A percentile compares a stretch with the other conserved stretches of the same genome.
Conservation (phyloP, 92 coral and sea anemone genomes). For the Palythoa grandis region DNA sequence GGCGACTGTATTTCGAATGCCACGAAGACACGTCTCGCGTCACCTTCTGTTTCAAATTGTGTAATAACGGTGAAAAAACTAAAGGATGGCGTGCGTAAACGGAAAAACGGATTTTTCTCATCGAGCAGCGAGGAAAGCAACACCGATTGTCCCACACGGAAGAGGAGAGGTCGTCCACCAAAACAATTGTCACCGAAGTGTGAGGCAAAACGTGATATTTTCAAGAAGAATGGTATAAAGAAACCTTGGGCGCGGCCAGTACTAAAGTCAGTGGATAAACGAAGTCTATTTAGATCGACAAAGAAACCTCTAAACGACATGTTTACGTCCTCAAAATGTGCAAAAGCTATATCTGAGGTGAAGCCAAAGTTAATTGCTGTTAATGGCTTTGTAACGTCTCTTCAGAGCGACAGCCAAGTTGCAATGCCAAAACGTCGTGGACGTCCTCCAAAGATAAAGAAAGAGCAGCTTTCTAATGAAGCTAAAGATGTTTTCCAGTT, state of each 20-base stretch:
- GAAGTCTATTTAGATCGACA: conserved; percentile 67
- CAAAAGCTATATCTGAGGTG: conserved; percentile 34
- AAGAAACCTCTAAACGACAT: conserved; percentile 55
- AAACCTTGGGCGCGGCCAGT: conserved; percentile 98
- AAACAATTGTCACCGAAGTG: conserved; percentile 63
- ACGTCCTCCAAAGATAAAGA: conserved; percentile 71
- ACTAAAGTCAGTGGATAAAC: conserved; percentile 79
- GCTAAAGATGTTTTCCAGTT: conserved; percentile 72
- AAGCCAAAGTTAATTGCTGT: conserved; percentile 70
- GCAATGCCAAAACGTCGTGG: conserved; percentile 77
- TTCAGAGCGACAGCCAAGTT: conserved; percentile 55
- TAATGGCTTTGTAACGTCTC: conserved; percentile 66
- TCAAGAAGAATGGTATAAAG: conserved; percentile 85
- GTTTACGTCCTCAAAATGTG: conserved; percentile 56
- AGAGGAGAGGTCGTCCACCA: conserved; percentile 89
- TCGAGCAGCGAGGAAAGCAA: conserved; percentile 84
- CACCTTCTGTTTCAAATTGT: conserved; percentile 84
- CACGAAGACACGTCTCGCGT: conserved; percentile 98
- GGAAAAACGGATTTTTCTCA: conserved; percentile 61
- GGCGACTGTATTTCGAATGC: conserved; percentile 94
- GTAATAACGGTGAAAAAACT: conserved; percentile 73
- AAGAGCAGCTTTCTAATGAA: conserved; percentile 43
- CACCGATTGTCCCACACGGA: conserved; percentile 61
- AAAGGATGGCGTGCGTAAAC: conserved; percentile 75
- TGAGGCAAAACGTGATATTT: conserved; percentile 69